Evolutionary conservation across 1,140 invertebrate species (phyloP), one percentile per base, ranked within the genome.

Genomic region (Anagrus nilaparvatae): DNA sequence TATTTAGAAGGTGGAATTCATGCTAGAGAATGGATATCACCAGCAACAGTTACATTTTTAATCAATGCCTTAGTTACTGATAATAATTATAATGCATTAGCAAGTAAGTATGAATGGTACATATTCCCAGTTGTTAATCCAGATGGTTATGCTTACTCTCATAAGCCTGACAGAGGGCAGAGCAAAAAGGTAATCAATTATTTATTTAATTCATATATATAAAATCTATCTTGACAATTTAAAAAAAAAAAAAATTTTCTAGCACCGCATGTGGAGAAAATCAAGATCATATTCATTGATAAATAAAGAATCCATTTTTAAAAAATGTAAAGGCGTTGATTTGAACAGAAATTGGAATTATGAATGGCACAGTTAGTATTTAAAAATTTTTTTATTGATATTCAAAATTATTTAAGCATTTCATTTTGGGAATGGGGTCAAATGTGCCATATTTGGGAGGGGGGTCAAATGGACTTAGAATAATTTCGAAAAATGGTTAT

Each of bases 1-100:
- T 71, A 79, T 17, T 53, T 80, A 0, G 78, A 80, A 59, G 75
- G 71, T 45, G 70, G 78, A 42, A 81, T 82, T 16, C 82, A 87
- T 55, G 83, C 82, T 0, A 69, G 84, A 29, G 84, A 88, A 64
- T 88, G 85, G 85, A 77, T 88, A 7, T 68, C 77, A 12, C 77
- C 83, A 2, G 81, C 82, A 0, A 75, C 78, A 0, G 65, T 75
- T 0, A 75, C 81, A 2, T 87, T 77, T 48, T 65, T 87, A 2
- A 53, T 78, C 2, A 71, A 82, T 43, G 63, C 82, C 47, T 53
- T 84, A 4, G 53, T 84, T 2, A 69, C 68, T 40, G 48, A 76
- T 49, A 5, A 63, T 38, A 54, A 69, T 41, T 47, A 72, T 5
- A 53, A 67, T 49, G 40, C 54, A 37, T 50, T 78, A 49, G 70